phyloP scores from a whole-genome alignment of 2,888 invertebrate genomes.

The Malacosoma neustria region DNA sequence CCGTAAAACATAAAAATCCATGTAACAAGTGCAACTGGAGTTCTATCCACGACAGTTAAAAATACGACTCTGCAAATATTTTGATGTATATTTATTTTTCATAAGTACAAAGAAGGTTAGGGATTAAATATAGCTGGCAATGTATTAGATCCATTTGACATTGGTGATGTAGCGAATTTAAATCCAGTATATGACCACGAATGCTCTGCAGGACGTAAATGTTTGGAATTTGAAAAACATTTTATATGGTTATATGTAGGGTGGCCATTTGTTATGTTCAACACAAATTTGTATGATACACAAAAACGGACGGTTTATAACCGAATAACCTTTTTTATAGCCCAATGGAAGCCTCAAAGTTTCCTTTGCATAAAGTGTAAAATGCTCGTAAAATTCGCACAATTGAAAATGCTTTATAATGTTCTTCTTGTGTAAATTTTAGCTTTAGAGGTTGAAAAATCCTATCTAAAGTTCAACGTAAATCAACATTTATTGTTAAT shows the following conservation, averaged over 20 bases:
- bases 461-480: too few relatives aligned
- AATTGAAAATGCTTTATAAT: too few relatives aligned
- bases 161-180: conserved; percentile 15
- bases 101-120: not conserved
- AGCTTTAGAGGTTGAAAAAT: too few relatives aligned
- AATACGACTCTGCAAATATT: not conserved
- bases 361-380: too few relatives aligned
- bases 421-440: too few relatives aligned
- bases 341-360: too few relatives aligned
- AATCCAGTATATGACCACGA: conserved; percentile 33
- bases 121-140: conserved; percentile 4
- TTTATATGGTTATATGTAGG: too few relatives aligned
- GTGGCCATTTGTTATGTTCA: conserved; percentile 18
- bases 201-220: conserved; percentile 48
- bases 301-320: too few relatives aligned
- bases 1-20: conserved; percentile 1
- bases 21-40: conserved; percentile 6
- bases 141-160: conserved; percentile 11
- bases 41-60: conserved; percentile 1
- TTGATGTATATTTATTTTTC: not conserved
- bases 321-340: too few relatives aligned
- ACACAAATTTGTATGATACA: too few relatives aligned
- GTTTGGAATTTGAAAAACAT: conserved; percentile 45
- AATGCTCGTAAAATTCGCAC: too few relatives aligned
- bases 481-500: too few relatives aligned